Evolutionary conservation across 2,113 vertebrate genomes (phyloP), one percentile per base, ranked within the genome.

Genomic region (Alethe diademata): DNA sequence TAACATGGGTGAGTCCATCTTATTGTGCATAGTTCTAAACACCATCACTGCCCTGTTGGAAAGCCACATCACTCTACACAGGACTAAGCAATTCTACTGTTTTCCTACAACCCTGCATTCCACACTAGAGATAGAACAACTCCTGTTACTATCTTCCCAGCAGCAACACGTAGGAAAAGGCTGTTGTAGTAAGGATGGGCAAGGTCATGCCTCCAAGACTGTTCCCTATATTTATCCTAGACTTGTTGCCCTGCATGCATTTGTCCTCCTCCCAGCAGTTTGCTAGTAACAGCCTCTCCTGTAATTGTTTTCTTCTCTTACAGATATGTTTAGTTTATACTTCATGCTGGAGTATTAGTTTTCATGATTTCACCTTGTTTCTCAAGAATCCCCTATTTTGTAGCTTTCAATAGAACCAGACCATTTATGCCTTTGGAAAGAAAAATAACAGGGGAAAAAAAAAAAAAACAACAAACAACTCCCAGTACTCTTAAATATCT

Each of bases 251-350:
- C 71, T 86, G 94, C 57, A 62, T 71, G 56, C 36, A n/a, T 86
- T 83, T 88, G 40, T 45, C 26, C 61, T 80, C 64, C 65, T 88
- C 72, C 78, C 85, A 33, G 74, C 26, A 82, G 88, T 53, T 88
- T 80, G 81, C 90, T 51, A 64, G 71, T 67, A 95, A 24, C 79
- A 83, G 82, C 43, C 78, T 93, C 88, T 93, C 87, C 82, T 93
- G 79, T 62, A 57, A 83, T 50, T 83, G 76, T 86, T 90, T 82
- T 80, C 50, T 58, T 75, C 73, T 73, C 66, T 76, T 82, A 95
- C 88, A 92, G 73, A 48, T 38, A 60, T 1, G 1, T 81, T 85
- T 56, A 33, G 36, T 86, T 79, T 74, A 45, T 53, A 56, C 31
- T 60, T 83, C 60, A 88, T 54, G 40, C 72, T 67, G 56, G 56